Conservation (phyloP, 2,113 vertebrate genomes). For the Scalopus aquaticus region DNA sequence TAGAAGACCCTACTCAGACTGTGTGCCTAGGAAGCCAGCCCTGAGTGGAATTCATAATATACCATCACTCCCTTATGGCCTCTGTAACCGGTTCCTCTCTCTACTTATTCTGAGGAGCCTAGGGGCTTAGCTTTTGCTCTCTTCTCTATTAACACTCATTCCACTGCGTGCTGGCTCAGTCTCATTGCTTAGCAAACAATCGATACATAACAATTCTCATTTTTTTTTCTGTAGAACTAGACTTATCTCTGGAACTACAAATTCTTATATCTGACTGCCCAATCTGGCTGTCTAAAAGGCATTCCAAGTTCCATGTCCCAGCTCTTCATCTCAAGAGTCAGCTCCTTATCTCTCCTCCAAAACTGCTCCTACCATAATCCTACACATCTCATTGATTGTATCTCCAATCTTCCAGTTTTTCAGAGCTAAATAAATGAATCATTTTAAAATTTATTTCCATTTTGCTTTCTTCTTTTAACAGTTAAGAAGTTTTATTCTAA, state of each 20-base stretch:
- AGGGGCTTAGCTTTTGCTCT: background rate
- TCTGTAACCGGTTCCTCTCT: background rate
- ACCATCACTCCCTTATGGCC: fast-evolving
- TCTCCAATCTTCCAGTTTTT: background rate
- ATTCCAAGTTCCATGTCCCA: background rate
- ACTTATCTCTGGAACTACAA: background rate
- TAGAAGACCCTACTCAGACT: fast-evolving
- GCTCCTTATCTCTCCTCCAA: background rate
- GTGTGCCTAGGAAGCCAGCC: no score
- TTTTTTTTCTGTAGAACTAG: background rate
- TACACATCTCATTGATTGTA: fast-evolving
- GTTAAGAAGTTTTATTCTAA: slow-evolving; percentile 92
- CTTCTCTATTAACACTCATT: background rate
- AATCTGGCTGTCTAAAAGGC: background rate
- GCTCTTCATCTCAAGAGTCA: background rate
- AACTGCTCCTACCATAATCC: background rate
- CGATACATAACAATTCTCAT: background rate
- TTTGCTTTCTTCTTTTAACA: slow-evolving; percentile 66
- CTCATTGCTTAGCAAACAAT: background rate
- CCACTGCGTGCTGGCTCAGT: fast-evolving
- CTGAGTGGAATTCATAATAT: background rate
- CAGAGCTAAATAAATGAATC: background rate
- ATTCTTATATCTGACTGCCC: background rate
- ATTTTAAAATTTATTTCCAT: background rate
- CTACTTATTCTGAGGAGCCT: no score